Evolutionary conservation across 2,113 vertebrate species (phyloP).

Genomic region (Phaethornis superciliosus): DNA sequence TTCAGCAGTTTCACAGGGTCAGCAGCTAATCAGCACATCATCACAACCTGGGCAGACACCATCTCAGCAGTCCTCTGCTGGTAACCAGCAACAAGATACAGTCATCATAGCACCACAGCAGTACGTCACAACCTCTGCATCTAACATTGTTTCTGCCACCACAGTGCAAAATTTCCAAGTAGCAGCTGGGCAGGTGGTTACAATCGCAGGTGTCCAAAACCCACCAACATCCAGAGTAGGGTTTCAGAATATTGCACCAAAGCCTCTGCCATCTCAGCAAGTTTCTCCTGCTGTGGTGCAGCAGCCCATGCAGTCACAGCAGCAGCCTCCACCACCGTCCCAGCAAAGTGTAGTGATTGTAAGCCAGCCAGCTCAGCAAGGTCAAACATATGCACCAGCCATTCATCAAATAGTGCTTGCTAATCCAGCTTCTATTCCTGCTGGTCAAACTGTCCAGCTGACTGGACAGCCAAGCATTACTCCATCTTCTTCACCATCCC

Average conservation of each 20-base stretch:
- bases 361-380: constrained; percentile 89
- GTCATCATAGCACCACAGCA: constrained; percentile 86
- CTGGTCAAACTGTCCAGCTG: constrained; percentile 89
- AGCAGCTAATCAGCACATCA: constrained; percentile 82
- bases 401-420: constrained; percentile 97
- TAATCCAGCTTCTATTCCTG: constrained; percentile 88
- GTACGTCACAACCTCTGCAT: constrained; percentile 80
- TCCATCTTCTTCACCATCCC: constrained; percentile 82
- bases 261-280: constrained; percentile 88
- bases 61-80: constrained; percentile 78
- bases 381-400: constrained; percentile 88
- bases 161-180: constrained; percentile 90
- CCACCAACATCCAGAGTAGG: constrained; percentile 88
- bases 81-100: constrained; percentile 85
- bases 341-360: constrained; percentile 95
- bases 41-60: constrained; percentile 76
- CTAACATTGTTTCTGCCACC: constrained; percentile 83
- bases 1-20: constrained; percentile 83
- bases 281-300: constrained; percentile 78
- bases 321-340: constrained; percentile 77
- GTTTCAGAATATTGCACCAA: constrained; percentile 97
- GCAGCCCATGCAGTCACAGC: constrained; percentile 77
- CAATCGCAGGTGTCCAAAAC: constrained; percentile 84
- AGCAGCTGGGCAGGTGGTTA: constrained; percentile 84
- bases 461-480: constrained; percentile 85